Conservation (phyloP, 2,888 invertebrate species). For the Alviniconcha strummeri region DNA sequence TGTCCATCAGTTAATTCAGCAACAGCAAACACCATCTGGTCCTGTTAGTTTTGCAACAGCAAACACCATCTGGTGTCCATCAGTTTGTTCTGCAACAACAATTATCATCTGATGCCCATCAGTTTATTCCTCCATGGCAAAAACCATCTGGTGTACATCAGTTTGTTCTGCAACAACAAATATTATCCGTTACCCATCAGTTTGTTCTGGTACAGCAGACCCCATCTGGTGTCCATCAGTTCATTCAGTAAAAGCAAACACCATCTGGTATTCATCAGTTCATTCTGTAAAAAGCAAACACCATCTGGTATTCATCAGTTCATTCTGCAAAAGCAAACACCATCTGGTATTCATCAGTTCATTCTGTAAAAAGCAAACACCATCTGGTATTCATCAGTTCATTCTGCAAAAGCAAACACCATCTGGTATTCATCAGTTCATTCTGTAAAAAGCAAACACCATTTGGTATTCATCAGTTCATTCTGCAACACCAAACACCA, state of each 20-base stretch:
- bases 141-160: neutral
- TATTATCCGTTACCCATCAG: neutral
- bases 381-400: no score
- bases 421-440: no score
- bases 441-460: conserved; percentile 64
- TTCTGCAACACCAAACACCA: conserved; percentile 56
- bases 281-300: conserved; percentile 19
- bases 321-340: conserved; percentile 25
- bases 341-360: no score
- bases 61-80: conserved; percentile 49
- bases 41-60: neutral
- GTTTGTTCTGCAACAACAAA: neutral
- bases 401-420: no score
- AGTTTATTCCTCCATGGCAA: neutral
- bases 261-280: conserved; percentile 54
- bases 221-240: neutral
- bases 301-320: conserved; percentile 54
- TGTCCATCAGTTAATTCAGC: neutral
- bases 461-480: conserved; percentile 52
- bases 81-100: conserved; percentile 41
- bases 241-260: neutral
- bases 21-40: neutral
- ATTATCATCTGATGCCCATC: neutral
- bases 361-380: no score
- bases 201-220: neutral